A percentile compares a stretch with the other conserved stretches of the same genome.
Evolutionary conservation across 2,797 vertebrate species (phyloP).

Genomic region (Avahi laniger): DNA sequence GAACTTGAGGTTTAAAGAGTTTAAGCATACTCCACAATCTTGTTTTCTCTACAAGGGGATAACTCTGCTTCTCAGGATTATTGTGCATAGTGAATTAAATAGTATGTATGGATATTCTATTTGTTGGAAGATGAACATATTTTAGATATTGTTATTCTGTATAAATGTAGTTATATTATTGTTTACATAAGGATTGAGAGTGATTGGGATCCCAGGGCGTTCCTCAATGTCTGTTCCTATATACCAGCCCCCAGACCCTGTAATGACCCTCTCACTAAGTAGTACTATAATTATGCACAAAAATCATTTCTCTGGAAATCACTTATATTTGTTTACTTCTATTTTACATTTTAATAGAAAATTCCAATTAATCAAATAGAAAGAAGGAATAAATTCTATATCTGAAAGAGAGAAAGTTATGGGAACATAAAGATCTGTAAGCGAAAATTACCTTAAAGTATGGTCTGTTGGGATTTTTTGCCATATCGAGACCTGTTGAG

Average conservation of each 20-base stretch:
- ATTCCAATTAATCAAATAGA: neutral
- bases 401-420: neutral
- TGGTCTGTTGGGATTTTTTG: neutral
- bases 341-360: neutral
- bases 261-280: neutral
- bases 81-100: neutral
- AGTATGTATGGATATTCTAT: neutral
- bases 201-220: neutral
- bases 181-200: neutral
- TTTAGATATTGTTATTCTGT: neutral
- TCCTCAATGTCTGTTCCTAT: neutral
- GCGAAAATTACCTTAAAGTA: neutral
- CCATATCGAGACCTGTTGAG: neutral
- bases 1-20: neutral
- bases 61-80: neutral
- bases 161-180: neutral
- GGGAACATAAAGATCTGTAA: neutral
- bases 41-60: neutral
- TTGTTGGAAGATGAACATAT: neutral
- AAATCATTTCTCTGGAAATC: neutral
- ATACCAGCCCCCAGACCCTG: neutral
- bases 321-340: neutral
- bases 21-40: neutral
- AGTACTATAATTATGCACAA: neutral
- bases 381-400: conserved; percentile 9